A percentile compares a stretch with the other conserved stretches of the same genome.
These are phyloP conservation scores for Melolontha melolontha DNA, from an alignment of 2,888 invertebrate genomes.

Conservation along the genomic window DNA sequence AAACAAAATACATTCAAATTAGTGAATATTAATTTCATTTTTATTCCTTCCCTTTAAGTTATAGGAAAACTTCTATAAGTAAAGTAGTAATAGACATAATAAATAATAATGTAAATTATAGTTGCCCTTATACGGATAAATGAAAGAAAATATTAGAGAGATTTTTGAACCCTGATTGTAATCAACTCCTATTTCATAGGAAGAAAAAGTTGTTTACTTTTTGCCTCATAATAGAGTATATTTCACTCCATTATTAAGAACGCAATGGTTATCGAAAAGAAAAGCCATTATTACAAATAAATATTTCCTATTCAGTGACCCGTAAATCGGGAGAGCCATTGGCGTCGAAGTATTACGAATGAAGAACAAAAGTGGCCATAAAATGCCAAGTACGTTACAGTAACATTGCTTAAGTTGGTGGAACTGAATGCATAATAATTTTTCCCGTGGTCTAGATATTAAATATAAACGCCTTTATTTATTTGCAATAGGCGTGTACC, in stretches of 20 bases:
- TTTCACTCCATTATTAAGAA: too few species aligned
- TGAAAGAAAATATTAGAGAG: neutral
- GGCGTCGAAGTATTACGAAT: conserved; percentile 18
- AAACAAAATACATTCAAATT: too few species aligned
- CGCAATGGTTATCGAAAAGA: neutral
- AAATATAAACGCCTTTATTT: conserved; percentile 38
- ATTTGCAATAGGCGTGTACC: conserved; percentile 37
- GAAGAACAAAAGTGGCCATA: conserved; percentile 38
- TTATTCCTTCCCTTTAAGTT: too few species aligned
- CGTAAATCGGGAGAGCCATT: conserved; percentile 32
- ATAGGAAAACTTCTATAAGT: too few species aligned
- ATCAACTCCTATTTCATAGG: too few species aligned
- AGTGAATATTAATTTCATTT: too few species aligned
- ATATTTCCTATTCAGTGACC: conserved; percentile 35
- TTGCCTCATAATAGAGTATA: too few species aligned
- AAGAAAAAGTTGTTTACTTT: neutral
- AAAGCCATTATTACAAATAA: conserved; percentile 3
- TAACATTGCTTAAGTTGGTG: conserved; percentile 33
- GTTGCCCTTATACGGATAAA: neutral
- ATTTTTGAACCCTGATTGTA: too few species aligned
- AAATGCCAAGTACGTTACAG: conserved; percentile 39
- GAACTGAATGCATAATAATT: conserved; percentile 33
- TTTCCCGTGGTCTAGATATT: conserved; percentile 35
- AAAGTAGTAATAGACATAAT: too few species aligned
- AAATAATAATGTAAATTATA: neutral